phyloP scores from a whole-genome alignment of 2,888 invertebrate genomes.

The Cacoxenus indagator region DNA sequence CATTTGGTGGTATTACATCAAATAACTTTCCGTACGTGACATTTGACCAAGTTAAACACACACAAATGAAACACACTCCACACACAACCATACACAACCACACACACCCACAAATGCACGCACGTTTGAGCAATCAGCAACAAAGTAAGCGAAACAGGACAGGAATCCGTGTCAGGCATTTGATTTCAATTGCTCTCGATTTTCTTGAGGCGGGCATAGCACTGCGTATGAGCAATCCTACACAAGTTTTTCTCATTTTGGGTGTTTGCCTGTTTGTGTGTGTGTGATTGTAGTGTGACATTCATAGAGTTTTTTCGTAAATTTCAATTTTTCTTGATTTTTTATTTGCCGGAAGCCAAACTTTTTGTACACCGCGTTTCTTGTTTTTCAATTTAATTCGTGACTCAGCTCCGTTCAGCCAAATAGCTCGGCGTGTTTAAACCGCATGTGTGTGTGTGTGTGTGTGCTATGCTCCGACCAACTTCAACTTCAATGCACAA shows the following conservation, averaged over 20 bases:
- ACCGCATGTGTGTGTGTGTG: not conserved
- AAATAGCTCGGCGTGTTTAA: not conserved
- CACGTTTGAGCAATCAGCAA: conserved; percentile 48
- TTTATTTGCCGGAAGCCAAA: too few relatives aligned
- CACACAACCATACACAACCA: conserved; percentile 13
- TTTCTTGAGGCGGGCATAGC: conserved; percentile 18
- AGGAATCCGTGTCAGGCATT: conserved; percentile 40
- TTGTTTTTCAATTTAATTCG: too few relatives aligned
- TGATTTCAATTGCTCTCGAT: conserved; percentile 53
- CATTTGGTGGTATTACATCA: not conserved
- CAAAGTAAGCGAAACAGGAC: conserved; percentile 43
- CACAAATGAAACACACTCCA: conserved; percentile 30
- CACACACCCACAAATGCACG: conserved; percentile 26
- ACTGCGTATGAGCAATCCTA: conserved; percentile 34
- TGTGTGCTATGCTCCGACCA: too few relatives aligned
- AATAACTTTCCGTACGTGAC: conserved; percentile 33
- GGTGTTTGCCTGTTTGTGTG: not conserved
- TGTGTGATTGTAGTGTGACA: too few relatives aligned
- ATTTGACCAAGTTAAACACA: conserved; percentile 44
- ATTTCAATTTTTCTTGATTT: not conserved
- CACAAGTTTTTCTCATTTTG: not conserved
- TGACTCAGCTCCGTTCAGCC: not conserved
- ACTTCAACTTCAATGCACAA: not conserved
- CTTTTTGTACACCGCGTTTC: too few relatives aligned
- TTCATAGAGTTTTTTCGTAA: not conserved